These are phyloP conservation scores for Zingel zingel DNA, from an alignment of 2,113 vertebrate genomes.

Conservation along the genomic window DNA sequence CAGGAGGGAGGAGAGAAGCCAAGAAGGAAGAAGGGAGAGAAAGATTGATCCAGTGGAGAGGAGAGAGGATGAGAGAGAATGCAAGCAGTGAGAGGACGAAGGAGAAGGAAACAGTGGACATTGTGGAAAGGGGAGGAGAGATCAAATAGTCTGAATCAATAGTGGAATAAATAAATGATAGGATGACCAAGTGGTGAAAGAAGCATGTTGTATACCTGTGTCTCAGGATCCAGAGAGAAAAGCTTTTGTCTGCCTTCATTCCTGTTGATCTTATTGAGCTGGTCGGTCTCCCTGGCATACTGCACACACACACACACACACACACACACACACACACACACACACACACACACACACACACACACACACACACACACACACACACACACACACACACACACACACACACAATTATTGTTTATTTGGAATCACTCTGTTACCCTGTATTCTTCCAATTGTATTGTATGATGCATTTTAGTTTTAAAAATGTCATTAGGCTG, in stretches of 20 bases:
- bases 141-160: conserved; percentile 47
- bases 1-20: background rate
- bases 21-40: background rate
- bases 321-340: no score
- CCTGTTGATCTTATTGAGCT: conserved; percentile 95
- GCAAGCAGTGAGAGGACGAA: conserved; percentile 1
- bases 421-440: background rate
- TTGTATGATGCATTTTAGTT: background rate
- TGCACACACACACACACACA: conserved; percentile 52
- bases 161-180: conserved; percentile 50
- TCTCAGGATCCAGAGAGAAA: conserved; percentile 94
- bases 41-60: background rate
- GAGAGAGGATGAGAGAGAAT: background rate
- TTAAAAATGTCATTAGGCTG: background rate
- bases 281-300: conserved; percentile 97
- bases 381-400: no score
- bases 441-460: background rate
- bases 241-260: conserved; percentile 95
- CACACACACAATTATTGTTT: background rate
- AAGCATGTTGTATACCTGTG: conserved; percentile 86
- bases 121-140: background rate
- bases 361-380: no score
- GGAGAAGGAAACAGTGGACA: conserved; percentile 15
- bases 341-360: no score
- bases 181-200: background rate